Evolutionary conservation across 2,113 vertebrate species (phyloP), one percentile per base, ranked within the genome.

Genomic region (Vulpes ferrilata): DNA sequence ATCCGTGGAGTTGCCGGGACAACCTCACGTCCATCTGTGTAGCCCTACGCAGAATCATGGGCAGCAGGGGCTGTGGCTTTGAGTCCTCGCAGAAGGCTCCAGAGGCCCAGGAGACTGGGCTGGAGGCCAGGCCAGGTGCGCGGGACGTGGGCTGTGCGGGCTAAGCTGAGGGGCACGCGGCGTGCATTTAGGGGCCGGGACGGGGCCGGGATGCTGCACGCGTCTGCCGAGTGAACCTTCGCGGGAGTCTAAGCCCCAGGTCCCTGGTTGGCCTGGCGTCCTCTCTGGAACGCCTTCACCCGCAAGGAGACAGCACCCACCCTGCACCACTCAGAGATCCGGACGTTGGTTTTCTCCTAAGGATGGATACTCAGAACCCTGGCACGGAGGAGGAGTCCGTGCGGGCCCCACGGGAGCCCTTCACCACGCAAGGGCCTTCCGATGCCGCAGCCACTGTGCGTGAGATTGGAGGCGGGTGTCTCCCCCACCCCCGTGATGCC

Each of bases 91-190:
- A 5, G 69, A 38, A 15, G 53, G 35, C 5, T 43, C 67, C 17
- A 0, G 48, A 69, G 32, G 32, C 76, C 38, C 2, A 5, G 25
- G 16, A 17, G 55, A 20, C 0, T 0, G 27, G 84, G 16, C 67
- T 5, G 13, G 11, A 59, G 62, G 67, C 35, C 57, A 12, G 3
- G 6, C 19, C 32, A 19, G n/a, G 11, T 17, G 35, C 1, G 0
- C 12, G 0, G 59, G 2, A 19, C 55, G 11, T 1, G 9, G 0
- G 2, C 3, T 5, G 51, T 4, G n/a, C 10, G 1, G 57, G 93
- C 25, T 19, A 35, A 3, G 15, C 22, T 1, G 3, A 0, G 0
- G 0, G 17, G 11, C 20, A 0, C 8, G 0, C 0, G 60, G 15
- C 0, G 27, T 60, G 60, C 17, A 4, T 11, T 20, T 1, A 5